Base-by-base conservation (phyloP, 1,140 invertebrate genomes). In the Macrobrachium nipponense region DNA sequence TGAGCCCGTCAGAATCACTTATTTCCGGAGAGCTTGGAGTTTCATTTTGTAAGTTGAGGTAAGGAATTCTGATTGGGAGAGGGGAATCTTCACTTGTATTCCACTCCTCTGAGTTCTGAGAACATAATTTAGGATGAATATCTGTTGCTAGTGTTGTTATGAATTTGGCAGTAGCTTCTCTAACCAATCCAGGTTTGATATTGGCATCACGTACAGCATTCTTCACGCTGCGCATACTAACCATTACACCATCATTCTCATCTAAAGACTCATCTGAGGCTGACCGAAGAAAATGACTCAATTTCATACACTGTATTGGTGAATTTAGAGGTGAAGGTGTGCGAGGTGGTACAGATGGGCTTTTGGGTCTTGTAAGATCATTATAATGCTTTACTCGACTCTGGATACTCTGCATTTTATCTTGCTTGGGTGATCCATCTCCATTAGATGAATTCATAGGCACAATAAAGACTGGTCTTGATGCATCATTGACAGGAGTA, bases 1-100 rank as follows among this genome's bases (percentile, higher is more conserved):
- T 62, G 2, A 68, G 0, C 14, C 14, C 58, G 3, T 72, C 58
- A 14, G 5, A 20, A 23, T 77, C 80, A 68, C 17, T 6, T 10
- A 70, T 8, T 23, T 87, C 86, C 20, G 79, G 79, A 62, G 85
- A 64, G 27, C 44, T 58, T 14, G 51, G n/a, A 15, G 76, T 72
- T 20, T 87, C 86, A 66, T 77, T 77, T n/a, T 58, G 27, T 51
- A 87, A 58, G 15, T 76, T 82, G 10, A 68, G 44, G 80, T 87
- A 87, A 59, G 86, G 86, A 64, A 87, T 68, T 20, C 43, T 60
- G 36, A 70, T 15, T 15, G 82, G 82, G 11, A 36, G 61, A 43
- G 82, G 17, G 58, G 64, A 85, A 43, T 78, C 82, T 72, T 14
- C 20, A 20, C 80, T 36, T n/a, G n/a, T 68, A 44, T 59, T 64